Evolutionary conservation across 2,113 vertebrate species (phyloP), one percentile per base, ranked within the genome.

Genomic region (Lophius piscatorius): DNA sequence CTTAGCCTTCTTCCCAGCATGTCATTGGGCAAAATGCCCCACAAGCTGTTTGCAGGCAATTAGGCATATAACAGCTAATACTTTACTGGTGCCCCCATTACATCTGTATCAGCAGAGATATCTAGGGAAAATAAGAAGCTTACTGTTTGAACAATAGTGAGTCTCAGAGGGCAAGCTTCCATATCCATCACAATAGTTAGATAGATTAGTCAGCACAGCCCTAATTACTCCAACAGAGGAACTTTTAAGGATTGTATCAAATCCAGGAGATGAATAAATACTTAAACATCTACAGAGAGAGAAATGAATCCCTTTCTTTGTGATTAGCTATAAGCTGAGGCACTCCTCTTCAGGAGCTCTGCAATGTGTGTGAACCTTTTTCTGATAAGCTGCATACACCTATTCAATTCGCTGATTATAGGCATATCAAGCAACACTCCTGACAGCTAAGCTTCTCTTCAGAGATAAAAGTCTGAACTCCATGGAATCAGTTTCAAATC

Each of bases 351-450:
- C 38, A 1, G 48, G 48, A 51, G 54, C 48, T 45, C 56, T 65
- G 50, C 40, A 41, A 36, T 61, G 55, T 70, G 45, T 52, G 47
- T 65, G 78, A 84, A 73, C 58, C 38, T 63, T 49, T 71, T 39
- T 60, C 44, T 65, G 63, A 82, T 84, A 73, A 81, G 70, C 70
- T 62, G 71, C 77, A 76, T 76, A 71, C 65, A 78, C 64, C 70
- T 78, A 54, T 82, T 85, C 76, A 87, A 66, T 80, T 70, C 70
- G 49, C 73, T 84, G 83, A 83, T 87, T 83, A 83, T 84, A 84
- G 83, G 75, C 73, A 62, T 72, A 83, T 80, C 77, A 63, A 65
- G 49, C 50, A n/a, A 35, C 16, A 17, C 61, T 63, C 39, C 80
- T 69, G 87, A 77, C 78, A 81, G 72, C 59, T 58, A 26, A 67